A percentile compares a stretch with the other conserved stretches of the same genome.
These are phyloP conservation scores for Acanthaster planci DNA, from an alignment of 35 echinoderm and acorn worm genomes.

Conservation along the genomic window DNA sequence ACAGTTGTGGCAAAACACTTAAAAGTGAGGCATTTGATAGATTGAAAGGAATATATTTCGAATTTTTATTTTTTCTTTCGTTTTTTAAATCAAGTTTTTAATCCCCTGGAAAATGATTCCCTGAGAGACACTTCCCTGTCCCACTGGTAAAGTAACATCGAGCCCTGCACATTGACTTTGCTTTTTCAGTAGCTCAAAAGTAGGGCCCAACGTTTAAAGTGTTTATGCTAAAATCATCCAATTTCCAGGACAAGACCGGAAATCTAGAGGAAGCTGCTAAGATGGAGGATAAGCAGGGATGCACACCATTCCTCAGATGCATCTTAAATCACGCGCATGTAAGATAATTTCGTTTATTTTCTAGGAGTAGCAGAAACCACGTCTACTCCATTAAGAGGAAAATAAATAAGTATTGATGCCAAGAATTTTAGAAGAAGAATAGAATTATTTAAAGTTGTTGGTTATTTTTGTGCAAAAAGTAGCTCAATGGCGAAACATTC, in stretches of 20 bases:
- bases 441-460: too few species aligned
- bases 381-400: background rate
- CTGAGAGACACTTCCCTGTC: background rate
- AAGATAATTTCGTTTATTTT: background rate
- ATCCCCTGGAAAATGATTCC: background rate
- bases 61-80: too few species aligned
- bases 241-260: background rate
- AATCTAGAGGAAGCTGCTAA: background rate
- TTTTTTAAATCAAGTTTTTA: background rate
- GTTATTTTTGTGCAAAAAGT: too few species aligned
- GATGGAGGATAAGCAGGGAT: background rate
- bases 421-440: background rate
- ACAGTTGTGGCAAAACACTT: too few species aligned
- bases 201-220: background rate
- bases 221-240: background rate
- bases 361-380: background rate
- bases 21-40: too few species aligned
- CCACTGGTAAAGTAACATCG: background rate
- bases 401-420: background rate
- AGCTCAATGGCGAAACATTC: too few species aligned
- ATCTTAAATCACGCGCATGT: background rate
- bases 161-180: background rate
- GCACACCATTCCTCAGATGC: slow-evolving; percentile 13
- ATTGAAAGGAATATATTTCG: too few species aligned
- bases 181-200: background rate